Evolutionary conservation across 1,140 invertebrate genomes (phyloP).

Genomic region (Eurosta solidaginis): DNA sequence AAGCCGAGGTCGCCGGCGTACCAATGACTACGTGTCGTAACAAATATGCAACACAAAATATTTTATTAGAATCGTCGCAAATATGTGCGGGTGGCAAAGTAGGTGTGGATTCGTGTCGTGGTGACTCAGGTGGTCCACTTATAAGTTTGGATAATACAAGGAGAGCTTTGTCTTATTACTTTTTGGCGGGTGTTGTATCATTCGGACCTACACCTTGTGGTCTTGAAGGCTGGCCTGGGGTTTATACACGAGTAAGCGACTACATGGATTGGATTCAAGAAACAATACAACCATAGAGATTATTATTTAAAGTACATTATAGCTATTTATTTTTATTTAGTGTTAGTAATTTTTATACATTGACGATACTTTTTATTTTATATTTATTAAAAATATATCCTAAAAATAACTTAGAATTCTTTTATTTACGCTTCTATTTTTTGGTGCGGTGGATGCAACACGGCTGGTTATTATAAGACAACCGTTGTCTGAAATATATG

Average conservation of each 20-base stretch:
- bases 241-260: conserved; percentile 74
- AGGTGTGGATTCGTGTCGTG: conserved; percentile 45
- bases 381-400: neutral
- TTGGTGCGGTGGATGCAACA: too few relatives aligned
- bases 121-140: conserved; percentile 50
- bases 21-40: conserved; percentile 41
- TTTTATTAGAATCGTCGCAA: conserved; percentile 35
- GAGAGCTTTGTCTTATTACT: conserved; percentile 18
- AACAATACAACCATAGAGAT: conserved; percentile 54
- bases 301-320: too few relatives aligned
- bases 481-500: too few relatives aligned
- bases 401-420: neutral
- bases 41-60: conserved; percentile 28
- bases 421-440: neutral
- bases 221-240: conserved; percentile 71
- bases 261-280: conserved; percentile 72
- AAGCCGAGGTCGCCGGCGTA: conserved; percentile 56
- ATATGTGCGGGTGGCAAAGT: conserved; percentile 45
- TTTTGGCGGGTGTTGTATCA: conserved; percentile 66
- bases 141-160: conserved; percentile 34
- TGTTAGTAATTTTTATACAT: neutral
- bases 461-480: too few relatives aligned
- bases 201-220: conserved; percentile 79
- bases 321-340: too few relatives aligned
- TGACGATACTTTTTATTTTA: neutral